Evolutionary conservation across 2,797 vertebrate genomes (phyloP), one percentile per base, ranked within the genome.

Genomic region (Chaetophractus vellerosus): DNA sequence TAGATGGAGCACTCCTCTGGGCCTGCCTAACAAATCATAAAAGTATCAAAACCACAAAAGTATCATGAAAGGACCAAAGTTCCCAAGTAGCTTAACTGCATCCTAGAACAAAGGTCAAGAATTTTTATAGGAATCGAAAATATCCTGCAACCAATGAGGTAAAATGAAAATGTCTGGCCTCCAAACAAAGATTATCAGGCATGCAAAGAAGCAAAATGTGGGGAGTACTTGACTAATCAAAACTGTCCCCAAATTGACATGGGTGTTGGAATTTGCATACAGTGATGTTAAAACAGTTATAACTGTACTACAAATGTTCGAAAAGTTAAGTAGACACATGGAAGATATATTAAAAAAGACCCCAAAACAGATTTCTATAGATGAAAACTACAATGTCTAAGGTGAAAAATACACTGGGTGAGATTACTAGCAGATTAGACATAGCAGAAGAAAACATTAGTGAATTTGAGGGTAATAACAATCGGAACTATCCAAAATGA

Each of bases 151-250:
- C 50, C 57, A 74, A 61, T 8, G 41, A 16, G 23, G 16, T 59
- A 83, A 90, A 74, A 91, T 24, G 79, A 85, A 36, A 74, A 88
- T n/a, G 48, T 88, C 41, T 82, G 68, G 26, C 48, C 69, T 55
- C 18, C 10, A 68, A 90, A 75, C 18, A 78, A 89, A 93, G 41
- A 91, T 93, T 18, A 69, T 52, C 74, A 78, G 57, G 45, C 36
- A 75, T 55, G 41, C 28, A 76, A 81, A 93, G 87, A 83, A 89
- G 86, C 14, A 12, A 66, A 90, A 61, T 45, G 33, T 69, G 28
- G 41, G 90, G 61, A 79, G 41, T 41, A 71, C 33, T 10, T 36
- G 75, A 9, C 10, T 55, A 88, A 38, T 45, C 55, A 79, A 45
- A 94, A 76, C 9, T 45, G 68, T 80, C 31, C 59, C 14, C 41